Evolutionary conservation across 2,113 vertebrate genomes (phyloP).

Genomic region (Holacanthus passer): DNA sequence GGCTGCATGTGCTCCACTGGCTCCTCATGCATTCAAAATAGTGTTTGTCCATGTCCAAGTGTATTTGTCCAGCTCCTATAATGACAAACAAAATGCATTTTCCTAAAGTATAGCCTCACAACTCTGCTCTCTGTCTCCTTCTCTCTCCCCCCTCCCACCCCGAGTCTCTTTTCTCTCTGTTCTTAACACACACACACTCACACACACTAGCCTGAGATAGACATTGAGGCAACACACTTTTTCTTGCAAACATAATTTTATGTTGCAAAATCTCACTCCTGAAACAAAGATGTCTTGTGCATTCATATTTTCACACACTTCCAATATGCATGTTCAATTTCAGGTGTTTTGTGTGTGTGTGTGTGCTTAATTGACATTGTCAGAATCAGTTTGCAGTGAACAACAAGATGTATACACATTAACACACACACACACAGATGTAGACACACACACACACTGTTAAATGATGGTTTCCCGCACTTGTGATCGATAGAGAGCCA

Average conservation of each 20-base stretch:
- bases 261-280: not conserved
- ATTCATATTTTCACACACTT: slow-evolving; percentile 2
- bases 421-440: slow-evolving; percentile 37
- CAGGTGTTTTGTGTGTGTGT: slow-evolving; percentile 23
- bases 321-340: slow-evolving; percentile 8
- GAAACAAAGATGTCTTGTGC: not conserved
- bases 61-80: slow-evolving; percentile 37
- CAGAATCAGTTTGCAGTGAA: slow-evolving; percentile 57
- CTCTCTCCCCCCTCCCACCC: slow-evolving; percentile 41
- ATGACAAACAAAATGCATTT: slow-evolving; percentile 52
- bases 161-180: slow-evolving; percentile 46
- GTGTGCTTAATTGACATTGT: slow-evolving; percentile 59
- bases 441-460: slow-evolving; percentile 61
- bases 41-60: slow-evolving; percentile 25
- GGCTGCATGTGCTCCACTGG: slow-evolving; percentile 19
- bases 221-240: slow-evolving; percentile 28
- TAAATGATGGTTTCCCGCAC: slow-evolving; percentile 83
- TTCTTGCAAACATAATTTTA: slow-evolving; percentile 4
- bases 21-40: slow-evolving; percentile 41
- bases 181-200: slow-evolving; percentile 45
- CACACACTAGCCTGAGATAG: no score
- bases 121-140: slow-evolving; percentile 57
- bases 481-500: slow-evolving; percentile 80
- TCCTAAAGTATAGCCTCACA: slow-evolving; percentile 60
- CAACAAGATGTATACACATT: slow-evolving; percentile 65